phyloP scores from a whole-genome alignment of 2,888 invertebrate genomes.

The Anoplius nigerrimus region DNA sequence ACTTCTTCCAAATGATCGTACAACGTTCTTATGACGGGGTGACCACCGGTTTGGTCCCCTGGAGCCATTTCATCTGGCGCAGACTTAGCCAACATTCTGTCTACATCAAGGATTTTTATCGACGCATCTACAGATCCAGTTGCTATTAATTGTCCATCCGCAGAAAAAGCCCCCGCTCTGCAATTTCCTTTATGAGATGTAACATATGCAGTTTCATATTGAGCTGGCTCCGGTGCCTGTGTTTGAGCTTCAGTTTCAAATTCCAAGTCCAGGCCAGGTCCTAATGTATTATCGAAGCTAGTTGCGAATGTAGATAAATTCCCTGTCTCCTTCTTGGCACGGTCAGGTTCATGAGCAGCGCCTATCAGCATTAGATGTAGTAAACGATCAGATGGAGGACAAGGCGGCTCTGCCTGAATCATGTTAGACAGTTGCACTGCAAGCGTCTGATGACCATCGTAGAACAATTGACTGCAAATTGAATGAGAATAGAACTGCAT shows the following conservation, averaged over 20 bases:
- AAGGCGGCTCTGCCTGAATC: constrained; percentile 93
- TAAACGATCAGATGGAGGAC: constrained; percentile 96
- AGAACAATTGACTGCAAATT: constrained; percentile 91
- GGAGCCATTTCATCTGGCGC: constrained; percentile 92
- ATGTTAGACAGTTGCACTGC: constrained; percentile 89
- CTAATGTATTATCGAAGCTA: constrained; percentile 81
- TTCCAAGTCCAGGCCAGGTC: constrained; percentile 91
- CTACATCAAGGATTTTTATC: constrained; percentile 99
- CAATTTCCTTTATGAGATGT: constrained; percentile 98
- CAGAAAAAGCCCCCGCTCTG: constrained; percentile 95
- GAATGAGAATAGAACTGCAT: no score
- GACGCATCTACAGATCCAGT: constrained; percentile 99
- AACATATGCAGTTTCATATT: constrained; percentile 99
- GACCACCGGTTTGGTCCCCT: constrained; percentile 91
- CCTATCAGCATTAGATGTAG: constrained; percentile 91
- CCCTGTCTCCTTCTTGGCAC: constrained; percentile 78
- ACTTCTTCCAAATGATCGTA: constrained; percentile 99
- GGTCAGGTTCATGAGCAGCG: constrained; percentile 88
- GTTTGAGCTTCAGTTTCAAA: constrained; percentile 96
- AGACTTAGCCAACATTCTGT: constrained; percentile 98
- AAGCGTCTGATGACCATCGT: constrained; percentile 97
- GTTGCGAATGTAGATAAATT: constrained; percentile 78
- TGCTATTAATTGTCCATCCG: constrained; percentile 96
- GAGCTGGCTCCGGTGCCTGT: constrained; percentile 95
- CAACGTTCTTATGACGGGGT: constrained; percentile 97